Evolutionary conservation across 1,140 invertebrate species (phyloP).

Genomic region (Oncopeltus fasciatus): DNA sequence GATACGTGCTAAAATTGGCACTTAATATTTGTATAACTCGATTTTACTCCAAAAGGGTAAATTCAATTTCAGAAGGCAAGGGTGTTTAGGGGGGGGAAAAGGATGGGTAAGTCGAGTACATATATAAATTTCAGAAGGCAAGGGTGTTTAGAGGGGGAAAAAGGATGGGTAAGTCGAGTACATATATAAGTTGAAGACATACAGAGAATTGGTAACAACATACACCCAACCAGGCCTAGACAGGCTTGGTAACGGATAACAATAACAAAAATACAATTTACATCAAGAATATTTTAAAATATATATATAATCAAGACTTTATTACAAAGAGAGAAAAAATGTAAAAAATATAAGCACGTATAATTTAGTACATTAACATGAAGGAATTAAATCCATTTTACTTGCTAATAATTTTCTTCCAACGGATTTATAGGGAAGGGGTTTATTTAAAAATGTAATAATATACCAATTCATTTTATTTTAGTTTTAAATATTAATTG

Average conservation of each 20-base stretch:
- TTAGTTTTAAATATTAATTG: background rate
- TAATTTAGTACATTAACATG: background rate
- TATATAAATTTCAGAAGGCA: background rate
- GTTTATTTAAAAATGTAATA: conserved; percentile 10
- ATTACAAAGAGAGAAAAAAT: background rate
- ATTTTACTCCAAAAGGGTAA: no score
- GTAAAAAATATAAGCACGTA: conserved; percentile 8
- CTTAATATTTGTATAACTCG: no score
- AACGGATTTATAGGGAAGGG: background rate
- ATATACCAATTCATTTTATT: conserved; percentile 2
- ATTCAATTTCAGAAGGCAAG: no score
- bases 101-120: no score
- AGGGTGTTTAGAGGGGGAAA: background rate
- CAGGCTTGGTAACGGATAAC: background rate
- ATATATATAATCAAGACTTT: background rate
- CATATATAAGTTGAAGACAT: conserved; percentile 5
- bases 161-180: background rate
- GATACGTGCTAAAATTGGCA: no score
- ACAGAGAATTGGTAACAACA: conserved; percentile 1
- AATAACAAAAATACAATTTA: conserved; percentile 8
- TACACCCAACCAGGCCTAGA: background rate
- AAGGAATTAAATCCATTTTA: background rate
- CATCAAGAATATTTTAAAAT: conserved; percentile 9
- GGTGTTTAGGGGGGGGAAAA: no score
- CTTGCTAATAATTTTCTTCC: background rate